Evolutionary conservation across 2,797 vertebrate genomes (phyloP).

Genomic region (Neomorphus geoffroyi): DNA sequence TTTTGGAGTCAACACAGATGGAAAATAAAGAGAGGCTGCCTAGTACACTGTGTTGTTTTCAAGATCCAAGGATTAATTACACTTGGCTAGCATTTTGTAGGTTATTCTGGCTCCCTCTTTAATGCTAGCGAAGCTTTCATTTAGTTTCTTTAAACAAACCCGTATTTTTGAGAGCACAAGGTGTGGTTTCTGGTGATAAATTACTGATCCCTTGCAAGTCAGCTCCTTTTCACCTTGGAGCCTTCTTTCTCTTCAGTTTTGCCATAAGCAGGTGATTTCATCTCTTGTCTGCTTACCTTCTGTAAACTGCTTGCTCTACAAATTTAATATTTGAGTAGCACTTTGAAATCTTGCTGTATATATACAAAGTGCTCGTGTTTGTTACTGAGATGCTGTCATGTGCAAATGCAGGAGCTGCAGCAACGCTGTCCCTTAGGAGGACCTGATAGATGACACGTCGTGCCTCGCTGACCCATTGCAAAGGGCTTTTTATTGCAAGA

Average conservation of each 20-base stretch:
- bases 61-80: not conserved
- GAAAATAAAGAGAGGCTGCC: not conserved
- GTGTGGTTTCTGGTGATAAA: not conserved
- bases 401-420: not conserved
- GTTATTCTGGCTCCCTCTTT: not conserved
- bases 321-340: not conserved
- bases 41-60: not conserved
- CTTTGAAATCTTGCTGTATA: not conserved
- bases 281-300: not conserved
- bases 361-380: not conserved
- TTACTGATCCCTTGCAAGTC: not conserved
- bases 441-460: fast-evolving
- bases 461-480: fast-evolving
- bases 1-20: not conserved
- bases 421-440: not conserved
- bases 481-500: not conserved
- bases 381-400: fast-evolving
- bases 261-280: not conserved
- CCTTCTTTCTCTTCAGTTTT: not conserved
- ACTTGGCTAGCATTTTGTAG: not conserved
- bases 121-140: not conserved
- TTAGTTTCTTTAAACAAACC: not conserved
- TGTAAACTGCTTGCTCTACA: not conserved
- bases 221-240: not conserved
- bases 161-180: not conserved